Percentiles rank a stretch among this genome's conserved stretches.
Conservation (phyloP, 2,113 vertebrate genomes). For the Psophia crepitans region DNA sequence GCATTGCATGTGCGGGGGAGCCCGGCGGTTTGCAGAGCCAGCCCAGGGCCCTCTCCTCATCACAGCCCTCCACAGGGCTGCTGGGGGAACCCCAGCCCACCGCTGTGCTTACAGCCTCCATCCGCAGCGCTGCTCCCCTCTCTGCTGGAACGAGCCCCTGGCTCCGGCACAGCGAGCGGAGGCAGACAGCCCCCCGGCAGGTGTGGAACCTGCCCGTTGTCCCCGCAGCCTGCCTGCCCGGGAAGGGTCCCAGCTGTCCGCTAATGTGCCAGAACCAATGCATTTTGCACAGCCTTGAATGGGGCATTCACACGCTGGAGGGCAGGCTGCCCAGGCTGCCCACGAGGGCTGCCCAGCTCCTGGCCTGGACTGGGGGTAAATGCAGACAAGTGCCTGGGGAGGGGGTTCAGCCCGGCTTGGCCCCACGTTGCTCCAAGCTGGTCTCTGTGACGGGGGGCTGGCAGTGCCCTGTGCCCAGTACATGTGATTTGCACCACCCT, state of each 20-base stretch:
- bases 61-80: neutral
- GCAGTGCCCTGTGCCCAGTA: neutral
- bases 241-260: conserved; percentile 63
- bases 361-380: rapidly evolving
- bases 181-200: conserved; percentile 27
- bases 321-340: conserved; percentile 28
- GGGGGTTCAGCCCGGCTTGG: neutral
- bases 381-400: rapidly evolving
- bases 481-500: neutral
- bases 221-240: neutral
- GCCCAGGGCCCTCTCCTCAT: rapidly evolving
- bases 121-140: neutral
- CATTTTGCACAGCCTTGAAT: conserved; percentile 57
- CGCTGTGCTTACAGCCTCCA: neutral
- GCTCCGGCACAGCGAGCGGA: rapidly evolving
- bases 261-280: conserved; percentile 70
- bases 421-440: neutral
- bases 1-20: neutral
- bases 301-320: conserved; percentile 41
- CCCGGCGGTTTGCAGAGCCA: neutral
- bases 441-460: neutral
- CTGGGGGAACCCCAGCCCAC: neutral
- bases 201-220: conserved; percentile 50
- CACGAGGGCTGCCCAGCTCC: neutral
- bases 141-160: neutral